Percentiles rank a stretch among this genome's conserved stretches.
Conservation (phyloP, 1,140 invertebrate species). For the Medauroidea extradentata region DNA sequence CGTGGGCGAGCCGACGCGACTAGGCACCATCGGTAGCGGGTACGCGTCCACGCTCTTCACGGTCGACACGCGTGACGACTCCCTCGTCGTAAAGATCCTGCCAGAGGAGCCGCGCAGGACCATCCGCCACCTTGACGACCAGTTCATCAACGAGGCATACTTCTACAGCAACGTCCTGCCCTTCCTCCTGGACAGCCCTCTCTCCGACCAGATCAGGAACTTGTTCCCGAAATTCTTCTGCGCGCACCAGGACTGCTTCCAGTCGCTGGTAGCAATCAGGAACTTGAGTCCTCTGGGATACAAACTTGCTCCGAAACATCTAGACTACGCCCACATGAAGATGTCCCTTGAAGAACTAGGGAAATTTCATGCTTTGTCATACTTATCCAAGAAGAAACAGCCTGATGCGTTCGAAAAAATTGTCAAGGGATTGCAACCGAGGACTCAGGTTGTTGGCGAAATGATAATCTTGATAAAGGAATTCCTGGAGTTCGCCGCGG, state of each 20-base stretch:
- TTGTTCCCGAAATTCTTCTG: conserved; percentile 6
- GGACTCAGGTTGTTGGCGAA: not conserved
- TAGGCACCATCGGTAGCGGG: too few relatives aligned
- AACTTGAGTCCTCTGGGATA: conserved; percentile 26
- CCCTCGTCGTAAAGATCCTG: too few relatives aligned
- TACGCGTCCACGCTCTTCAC: too few relatives aligned
- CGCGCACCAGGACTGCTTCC: not conserved
- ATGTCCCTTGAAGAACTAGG: conserved; percentile 37
- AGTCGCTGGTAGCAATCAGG: conserved; percentile 31
- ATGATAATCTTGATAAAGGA: not conserved
- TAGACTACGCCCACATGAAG: conserved; percentile 32
- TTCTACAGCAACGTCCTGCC: too few relatives aligned
- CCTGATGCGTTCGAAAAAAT: conserved; percentile 30
- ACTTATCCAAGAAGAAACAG: conserved; percentile 31
- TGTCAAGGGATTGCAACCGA: conserved; percentile 17
- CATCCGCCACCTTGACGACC: too few relatives aligned
- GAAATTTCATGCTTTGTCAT: conserved; percentile 40
- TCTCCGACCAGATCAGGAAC: not conserved
- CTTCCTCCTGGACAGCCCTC: too few relatives aligned
- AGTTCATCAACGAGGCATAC: too few relatives aligned
- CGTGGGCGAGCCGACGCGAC: too few relatives aligned
- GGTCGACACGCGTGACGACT: too few relatives aligned
- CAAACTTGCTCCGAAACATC: not conserved
- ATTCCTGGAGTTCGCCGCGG: not conserved
- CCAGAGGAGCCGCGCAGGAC: too few relatives aligned